A percentile compares a stretch with the other conserved stretches of the same genome.
These are phyloP conservation scores for Pangasius macronema DNA, from an alignment of 2,797 vertebrate species.

Conservation along the genomic window DNA sequence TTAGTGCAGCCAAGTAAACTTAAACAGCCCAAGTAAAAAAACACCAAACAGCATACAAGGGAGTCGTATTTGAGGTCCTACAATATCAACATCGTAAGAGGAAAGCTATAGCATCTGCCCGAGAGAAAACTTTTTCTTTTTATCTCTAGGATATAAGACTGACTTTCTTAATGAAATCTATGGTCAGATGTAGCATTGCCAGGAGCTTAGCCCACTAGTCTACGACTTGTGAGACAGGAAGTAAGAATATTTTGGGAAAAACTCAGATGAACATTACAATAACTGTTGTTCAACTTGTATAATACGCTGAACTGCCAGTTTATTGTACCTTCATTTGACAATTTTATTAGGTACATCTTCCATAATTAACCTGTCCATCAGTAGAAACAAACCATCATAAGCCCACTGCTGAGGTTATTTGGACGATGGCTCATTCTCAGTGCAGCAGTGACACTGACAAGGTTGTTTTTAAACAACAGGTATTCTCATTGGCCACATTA, in stretches of 20 bases:
- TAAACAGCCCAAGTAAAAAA: slow-evolving; percentile 33
- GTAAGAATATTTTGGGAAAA: background rate
- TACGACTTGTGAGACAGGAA: background rate
- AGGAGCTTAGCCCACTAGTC: slow-evolving; percentile 7
- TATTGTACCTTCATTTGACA: background rate
- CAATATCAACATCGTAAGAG: slow-evolving; percentile 40
- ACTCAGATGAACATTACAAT: background rate
- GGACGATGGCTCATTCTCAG: background rate
- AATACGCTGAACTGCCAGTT: background rate
- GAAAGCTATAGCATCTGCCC: slow-evolving; percentile 48
- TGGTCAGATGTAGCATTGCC: background rate
- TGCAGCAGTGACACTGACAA: background rate
- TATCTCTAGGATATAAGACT: slow-evolving; percentile 9
- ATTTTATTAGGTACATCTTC: background rate
- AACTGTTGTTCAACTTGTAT: background rate
- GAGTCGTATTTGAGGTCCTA: slow-evolving; percentile 40
- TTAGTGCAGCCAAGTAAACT: slow-evolving; percentile 46
- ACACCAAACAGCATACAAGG: slow-evolving; percentile 51
- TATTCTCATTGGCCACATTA: background rate
- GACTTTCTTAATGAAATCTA: slow-evolving; percentile 9
- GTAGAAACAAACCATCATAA: background rate
- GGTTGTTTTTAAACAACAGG: background rate
- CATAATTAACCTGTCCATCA: background rate
- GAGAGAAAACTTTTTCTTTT: slow-evolving; percentile 36
- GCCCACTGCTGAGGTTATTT: background rate